These are phyloP conservation scores for Willisornis vidua DNA, from an alignment of 2,113 vertebrate species.

Conservation along the genomic window DNA sequence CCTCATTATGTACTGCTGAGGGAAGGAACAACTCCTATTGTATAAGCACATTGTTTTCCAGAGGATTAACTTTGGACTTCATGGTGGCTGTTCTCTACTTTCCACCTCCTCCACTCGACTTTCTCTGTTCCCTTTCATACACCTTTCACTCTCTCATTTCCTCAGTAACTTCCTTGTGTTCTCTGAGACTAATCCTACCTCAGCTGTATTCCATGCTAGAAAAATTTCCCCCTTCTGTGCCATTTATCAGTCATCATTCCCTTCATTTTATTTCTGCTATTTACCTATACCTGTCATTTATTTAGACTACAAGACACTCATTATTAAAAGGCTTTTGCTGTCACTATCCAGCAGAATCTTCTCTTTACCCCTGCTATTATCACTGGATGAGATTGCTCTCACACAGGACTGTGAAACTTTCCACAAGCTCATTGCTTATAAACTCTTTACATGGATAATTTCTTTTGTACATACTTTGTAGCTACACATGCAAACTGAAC, in stretches of 20 bases:
- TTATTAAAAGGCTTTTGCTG: background rate
- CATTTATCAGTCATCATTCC: background rate
- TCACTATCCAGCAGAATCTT: background rate
- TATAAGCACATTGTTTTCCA: background rate
- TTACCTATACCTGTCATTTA: background rate
- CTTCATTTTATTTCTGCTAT: background rate
- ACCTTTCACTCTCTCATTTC: background rate
- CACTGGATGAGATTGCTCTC: background rate
- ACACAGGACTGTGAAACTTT: background rate
- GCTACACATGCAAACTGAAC: background rate
- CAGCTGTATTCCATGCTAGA: background rate
- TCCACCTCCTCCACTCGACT: background rate
- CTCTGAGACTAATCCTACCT: background rate
- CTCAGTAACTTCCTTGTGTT: background rate
- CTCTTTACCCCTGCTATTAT: background rate
- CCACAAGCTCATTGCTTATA: background rate
- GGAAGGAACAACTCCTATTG: background rate
- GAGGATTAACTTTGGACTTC: background rate
- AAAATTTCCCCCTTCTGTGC: background rate
- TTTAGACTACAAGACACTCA: background rate
- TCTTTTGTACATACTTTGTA: background rate
- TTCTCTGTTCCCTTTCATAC: background rate
- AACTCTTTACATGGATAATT: background rate
- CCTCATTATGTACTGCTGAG: background rate
- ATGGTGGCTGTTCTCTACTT: background rate